These are phyloP conservation scores for Lathamus discolor DNA, from an alignment of 2,113 vertebrate species.

Conservation along the genomic window DNA sequence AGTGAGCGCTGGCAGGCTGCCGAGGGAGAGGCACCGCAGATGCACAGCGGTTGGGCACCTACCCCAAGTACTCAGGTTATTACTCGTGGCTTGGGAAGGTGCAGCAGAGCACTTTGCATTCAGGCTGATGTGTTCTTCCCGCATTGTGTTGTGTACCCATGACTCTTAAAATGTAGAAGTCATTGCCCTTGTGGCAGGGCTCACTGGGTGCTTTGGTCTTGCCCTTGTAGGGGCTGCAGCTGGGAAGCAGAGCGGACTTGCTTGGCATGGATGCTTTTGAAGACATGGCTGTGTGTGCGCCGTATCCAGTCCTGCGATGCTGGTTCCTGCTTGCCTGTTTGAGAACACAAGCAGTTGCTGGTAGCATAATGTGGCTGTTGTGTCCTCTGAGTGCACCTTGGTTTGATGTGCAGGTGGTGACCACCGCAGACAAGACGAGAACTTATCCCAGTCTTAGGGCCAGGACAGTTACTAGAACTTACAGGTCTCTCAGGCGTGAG, in stretches of 20 bases:
- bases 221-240: not conserved
- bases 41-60: not conserved
- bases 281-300: not conserved
- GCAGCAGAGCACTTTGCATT: not conserved
- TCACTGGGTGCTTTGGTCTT: not conserved
- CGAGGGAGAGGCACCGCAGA: not conserved
- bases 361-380: not conserved
- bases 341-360: not conserved
- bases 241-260: not conserved
- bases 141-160: not conserved
- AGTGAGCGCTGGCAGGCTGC: not conserved
- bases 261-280: not conserved
- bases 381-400: not conserved
- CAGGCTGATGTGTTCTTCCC: not conserved
- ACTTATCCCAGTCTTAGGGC: not conserved
- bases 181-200: rapidly evolving
- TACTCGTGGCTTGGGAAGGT: not conserved
- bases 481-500: rapidly evolving
- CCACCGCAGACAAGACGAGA: not conserved
- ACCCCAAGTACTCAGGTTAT: not conserved
- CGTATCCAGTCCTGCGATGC: not conserved
- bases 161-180: not conserved
- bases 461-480: not conserved
- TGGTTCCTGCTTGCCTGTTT: not conserved
- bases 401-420: not conserved